A percentile compares a stretch with the other conserved stretches of the same genome.
Evolutionary conservation across 2,113 vertebrate genomes (phyloP).

Genomic region (Cyprinus carpio): DNA sequence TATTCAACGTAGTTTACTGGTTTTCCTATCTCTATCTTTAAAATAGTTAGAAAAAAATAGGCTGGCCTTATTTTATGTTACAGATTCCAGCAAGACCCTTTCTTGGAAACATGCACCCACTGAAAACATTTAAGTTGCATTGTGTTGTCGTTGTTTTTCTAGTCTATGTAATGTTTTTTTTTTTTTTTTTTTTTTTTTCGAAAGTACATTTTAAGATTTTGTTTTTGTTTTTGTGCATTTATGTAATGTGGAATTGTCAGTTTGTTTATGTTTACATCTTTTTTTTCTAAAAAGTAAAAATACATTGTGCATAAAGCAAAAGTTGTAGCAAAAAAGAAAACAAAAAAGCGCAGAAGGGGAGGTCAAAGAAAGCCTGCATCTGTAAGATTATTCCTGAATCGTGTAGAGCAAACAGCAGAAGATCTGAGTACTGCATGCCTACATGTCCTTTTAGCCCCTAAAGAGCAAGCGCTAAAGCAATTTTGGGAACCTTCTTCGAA

Average conservation of each 20-base stretch:
- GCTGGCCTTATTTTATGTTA: constrained; percentile 63
- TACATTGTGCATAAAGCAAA: constrained; percentile 66
- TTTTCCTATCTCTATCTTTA: constrained; percentile 98
- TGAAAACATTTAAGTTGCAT: neutral
- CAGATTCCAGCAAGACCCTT: constrained; percentile 59
- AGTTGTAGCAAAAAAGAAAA: constrained; percentile 73
- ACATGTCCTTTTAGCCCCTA: neutral
- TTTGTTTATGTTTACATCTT: constrained; percentile 30
- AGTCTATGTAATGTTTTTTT: constrained; percentile 7
- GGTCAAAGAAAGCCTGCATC: neutral
- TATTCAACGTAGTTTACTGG: constrained; percentile 99
- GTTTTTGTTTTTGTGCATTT: neutral
- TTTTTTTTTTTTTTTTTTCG: too few species aligned
- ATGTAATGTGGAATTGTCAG: constrained; percentile 28
- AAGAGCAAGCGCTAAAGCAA: neutral
- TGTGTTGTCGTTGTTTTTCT: constrained; percentile 47
- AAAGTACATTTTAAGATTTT: neutral
- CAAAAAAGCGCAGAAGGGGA: neutral
- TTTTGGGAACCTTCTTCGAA: neutral
- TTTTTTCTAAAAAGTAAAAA: constrained; percentile 2
- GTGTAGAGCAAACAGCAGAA: constrained; percentile 17
- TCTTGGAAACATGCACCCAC: constrained; percentile 36
- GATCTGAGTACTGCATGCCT: constrained; percentile 45
- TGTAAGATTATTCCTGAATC: neutral
- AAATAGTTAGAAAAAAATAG: constrained; percentile 38